phyloP scores from a whole-genome alignment of 2,888 invertebrate genomes.

The Tribolium freemani region DNA sequence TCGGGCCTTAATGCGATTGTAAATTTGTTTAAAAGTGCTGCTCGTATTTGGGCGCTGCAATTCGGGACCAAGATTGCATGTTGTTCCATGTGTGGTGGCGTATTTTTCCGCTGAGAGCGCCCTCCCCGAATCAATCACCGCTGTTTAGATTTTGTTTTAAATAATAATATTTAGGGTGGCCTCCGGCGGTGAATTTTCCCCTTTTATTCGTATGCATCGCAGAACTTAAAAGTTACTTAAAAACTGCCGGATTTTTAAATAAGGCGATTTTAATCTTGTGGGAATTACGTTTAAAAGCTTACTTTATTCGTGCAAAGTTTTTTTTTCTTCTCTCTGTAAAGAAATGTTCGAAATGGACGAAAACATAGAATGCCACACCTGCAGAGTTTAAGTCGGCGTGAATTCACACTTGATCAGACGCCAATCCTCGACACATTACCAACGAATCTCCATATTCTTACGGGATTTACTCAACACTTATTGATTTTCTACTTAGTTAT shows the following conservation, averaged over 20 bases:
- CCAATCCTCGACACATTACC: slow-evolving; percentile 46
- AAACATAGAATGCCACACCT: slow-evolving; percentile 22
- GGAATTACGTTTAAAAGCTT: slow-evolving; percentile 64
- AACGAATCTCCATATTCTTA: slow-evolving; percentile 57
- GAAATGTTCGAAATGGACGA: neutral
- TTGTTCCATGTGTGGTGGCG: no score
- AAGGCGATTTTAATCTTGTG: slow-evolving; percentile 64
- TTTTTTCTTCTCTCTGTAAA: slow-evolving; percentile 27
- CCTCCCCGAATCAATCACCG: slow-evolving; percentile 30
- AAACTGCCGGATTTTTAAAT: slow-evolving; percentile 59
- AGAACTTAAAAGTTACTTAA: slow-evolving; percentile 58
- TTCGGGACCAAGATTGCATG: no score
- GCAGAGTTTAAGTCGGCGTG: slow-evolving; percentile 47
- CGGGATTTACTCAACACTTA: slow-evolving; percentile 55
- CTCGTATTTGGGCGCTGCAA: no score
- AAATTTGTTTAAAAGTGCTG: no score
- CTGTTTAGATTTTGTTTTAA: slow-evolving; percentile 41
- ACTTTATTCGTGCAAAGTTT: slow-evolving; percentile 48
- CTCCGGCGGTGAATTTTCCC: slow-evolving; percentile 30
- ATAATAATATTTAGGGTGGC: slow-evolving; percentile 44
- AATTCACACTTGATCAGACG: slow-evolving; percentile 49
- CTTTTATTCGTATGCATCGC: slow-evolving; percentile 54
- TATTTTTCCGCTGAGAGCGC: neutral
- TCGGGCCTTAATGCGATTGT: no score
- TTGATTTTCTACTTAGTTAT: slow-evolving; percentile 44